Percentiles rank a stretch among this genome's conserved stretches.
Evolutionary conservation across 2,113 vertebrate species (phyloP).

Genomic region (Notothenia rossii): DNA sequence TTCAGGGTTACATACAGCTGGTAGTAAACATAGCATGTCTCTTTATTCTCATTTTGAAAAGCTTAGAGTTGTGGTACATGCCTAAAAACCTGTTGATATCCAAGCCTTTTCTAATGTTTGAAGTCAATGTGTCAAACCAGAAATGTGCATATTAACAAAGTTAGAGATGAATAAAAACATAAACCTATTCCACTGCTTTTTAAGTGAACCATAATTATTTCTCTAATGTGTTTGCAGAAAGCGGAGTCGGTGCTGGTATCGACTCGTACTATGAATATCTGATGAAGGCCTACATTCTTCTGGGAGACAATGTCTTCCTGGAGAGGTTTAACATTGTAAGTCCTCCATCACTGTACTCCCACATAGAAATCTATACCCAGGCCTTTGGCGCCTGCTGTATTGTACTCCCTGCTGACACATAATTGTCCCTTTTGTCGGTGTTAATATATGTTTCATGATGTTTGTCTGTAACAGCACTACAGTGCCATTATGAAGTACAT

Average conservation of each 20-base stretch:
- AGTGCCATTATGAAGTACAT: conserved; percentile 99
- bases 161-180: no score
- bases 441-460: conserved; percentile 11
- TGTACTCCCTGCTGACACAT: background rate
- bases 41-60: no score
- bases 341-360: background rate
- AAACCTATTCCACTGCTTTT: no score
- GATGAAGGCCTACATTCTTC: conserved; percentile 97
- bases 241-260: conserved; percentile 97
- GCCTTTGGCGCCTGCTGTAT: background rate
- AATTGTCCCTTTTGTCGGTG: background rate
- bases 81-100: no score
- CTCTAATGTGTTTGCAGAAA: conserved; percentile 84
- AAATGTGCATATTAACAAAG: no score
- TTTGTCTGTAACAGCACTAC: conserved; percentile 88
- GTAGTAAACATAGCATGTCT: no score
- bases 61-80: no score
- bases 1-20: no score
- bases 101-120: no score
- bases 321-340: conserved; percentile 98
- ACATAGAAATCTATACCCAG: background rate
- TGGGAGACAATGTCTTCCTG: conserved; percentile 94
- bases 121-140: no score
- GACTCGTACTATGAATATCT: conserved; percentile 99
- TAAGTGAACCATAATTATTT: background rate